Conservation (phyloP, 2,113 vertebrate genomes). For the Poeciliopsis retropinna region DNA sequence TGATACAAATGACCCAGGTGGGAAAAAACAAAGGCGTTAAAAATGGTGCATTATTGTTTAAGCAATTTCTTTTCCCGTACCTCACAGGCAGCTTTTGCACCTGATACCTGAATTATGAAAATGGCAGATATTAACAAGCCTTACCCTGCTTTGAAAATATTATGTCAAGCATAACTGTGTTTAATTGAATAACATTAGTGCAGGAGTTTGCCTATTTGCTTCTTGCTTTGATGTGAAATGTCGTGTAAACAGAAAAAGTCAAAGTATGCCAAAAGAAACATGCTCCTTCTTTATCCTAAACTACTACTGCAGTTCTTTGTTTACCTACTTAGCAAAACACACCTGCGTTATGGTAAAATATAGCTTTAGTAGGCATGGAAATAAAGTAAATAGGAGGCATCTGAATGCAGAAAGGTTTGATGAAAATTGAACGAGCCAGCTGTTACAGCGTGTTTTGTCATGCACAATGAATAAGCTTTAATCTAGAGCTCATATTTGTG, state of each 20-base stretch:
- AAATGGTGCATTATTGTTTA: background rate
- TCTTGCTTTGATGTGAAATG: conserved; percentile 31
- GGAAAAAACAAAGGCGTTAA: background rate
- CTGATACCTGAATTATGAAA: conserved; percentile 20
- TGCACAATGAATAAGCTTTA: conserved; percentile 49
- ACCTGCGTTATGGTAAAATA: conserved; percentile 20
- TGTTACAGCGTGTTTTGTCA: conserved; percentile 60
- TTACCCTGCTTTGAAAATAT: conserved; percentile 6
- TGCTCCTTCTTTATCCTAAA: too few relatives aligned
- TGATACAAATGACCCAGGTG: background rate
- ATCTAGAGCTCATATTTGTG: conserved; percentile 50
- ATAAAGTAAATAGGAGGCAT: conserved; percentile 9
- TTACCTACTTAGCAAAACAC: background rate
- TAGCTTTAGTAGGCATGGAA: conserved; percentile 4
- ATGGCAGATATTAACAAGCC: conserved; percentile 17
- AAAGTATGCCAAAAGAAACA: background rate
- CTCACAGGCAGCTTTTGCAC: conserved; percentile 2
- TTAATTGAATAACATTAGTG: conserved; percentile 31
- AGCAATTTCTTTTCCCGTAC: background rate
- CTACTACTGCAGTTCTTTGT: background rate
- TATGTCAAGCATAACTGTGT: conserved; percentile 37
- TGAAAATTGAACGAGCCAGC: conserved; percentile 57
- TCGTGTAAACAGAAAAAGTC: background rate
- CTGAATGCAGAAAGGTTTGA: conserved; percentile 32
- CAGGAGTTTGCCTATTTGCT: conserved; percentile 14